Evolutionary conservation across 1,140 invertebrate genomes (phyloP).

Genomic region (Steinernema feltiae): DNA sequence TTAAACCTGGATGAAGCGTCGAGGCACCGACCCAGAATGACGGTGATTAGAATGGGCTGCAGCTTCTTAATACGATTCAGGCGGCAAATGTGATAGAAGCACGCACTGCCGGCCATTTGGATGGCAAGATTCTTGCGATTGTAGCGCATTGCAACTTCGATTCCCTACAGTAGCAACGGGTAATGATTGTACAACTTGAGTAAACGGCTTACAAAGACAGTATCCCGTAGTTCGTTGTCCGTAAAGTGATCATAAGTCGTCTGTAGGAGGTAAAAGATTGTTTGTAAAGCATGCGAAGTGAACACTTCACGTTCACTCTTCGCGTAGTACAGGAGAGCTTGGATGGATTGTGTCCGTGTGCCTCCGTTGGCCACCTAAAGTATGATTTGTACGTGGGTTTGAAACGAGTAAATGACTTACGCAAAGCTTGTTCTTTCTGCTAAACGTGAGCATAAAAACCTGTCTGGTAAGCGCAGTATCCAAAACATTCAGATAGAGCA

Average conservation of each 20-base stretch:
- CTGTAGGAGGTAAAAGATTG: slow-evolving; percentile 36
- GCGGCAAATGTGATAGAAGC: slow-evolving; percentile 73
- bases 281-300: slow-evolving; percentile 33
- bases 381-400: neutral
- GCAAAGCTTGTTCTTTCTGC: neutral
- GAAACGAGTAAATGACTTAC: slow-evolving; percentile 10
- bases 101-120: slow-evolving; percentile 75
- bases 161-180: slow-evolving; percentile 61
- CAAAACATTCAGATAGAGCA: neutral
- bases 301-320: slow-evolving; percentile 34
- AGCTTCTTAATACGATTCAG: slow-evolving; percentile 67
- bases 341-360: slow-evolving; percentile 1
- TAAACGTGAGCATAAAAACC: neutral
- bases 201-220: slow-evolving; percentile 13
- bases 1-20: slow-evolving; percentile 71
- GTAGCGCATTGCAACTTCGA: slow-evolving; percentile 68
- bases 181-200: neutral
- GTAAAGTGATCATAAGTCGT: slow-evolving; percentile 29
- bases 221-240: slow-evolving; percentile 21
- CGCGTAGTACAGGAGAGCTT: slow-evolving; percentile 19
- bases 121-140: slow-evolving; percentile 68
- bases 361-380: slow-evolving; percentile 19
- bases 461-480: neutral
- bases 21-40: slow-evolving; percentile 69
- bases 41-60: slow-evolving; percentile 67